These are phyloP conservation scores for Orthosia gothica DNA, from an alignment of 2,888 invertebrate genomes.

Conservation along the genomic window DNA sequence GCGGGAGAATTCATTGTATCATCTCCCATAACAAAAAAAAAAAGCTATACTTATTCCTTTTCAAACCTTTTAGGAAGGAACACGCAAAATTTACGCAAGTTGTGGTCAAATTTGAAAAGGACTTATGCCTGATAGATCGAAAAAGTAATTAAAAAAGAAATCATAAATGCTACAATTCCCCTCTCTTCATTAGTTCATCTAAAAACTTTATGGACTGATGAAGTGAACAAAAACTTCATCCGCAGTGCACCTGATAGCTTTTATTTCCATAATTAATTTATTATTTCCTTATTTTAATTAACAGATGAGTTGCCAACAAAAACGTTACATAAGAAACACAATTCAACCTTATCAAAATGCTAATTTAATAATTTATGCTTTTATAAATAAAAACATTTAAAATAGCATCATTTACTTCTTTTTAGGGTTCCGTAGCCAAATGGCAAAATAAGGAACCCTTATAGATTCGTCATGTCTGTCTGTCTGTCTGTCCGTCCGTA, in stretches of 20 bases:
- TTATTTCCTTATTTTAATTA: conserved; percentile 34
- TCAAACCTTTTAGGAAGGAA: conserved; percentile 16
- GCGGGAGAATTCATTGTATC: too few relatives aligned
- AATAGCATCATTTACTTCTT: conserved; percentile 12
- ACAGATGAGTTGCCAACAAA: conserved; percentile 37
- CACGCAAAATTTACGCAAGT: not conserved
- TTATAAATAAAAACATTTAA: conserved; percentile 10
- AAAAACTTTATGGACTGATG: not conserved
- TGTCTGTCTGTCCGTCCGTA: too few relatives aligned
- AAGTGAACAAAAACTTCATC: conserved; percentile 12
- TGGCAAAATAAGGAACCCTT: too few relatives aligned
- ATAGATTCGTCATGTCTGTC: too few relatives aligned
- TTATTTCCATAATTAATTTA: conserved; percentile 22
- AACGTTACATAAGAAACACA: conserved; percentile 33
- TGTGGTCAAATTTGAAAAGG: not conserved
- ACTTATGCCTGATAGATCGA: not conserved
- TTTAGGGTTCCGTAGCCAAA: too few relatives aligned
- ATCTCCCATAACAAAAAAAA: too few relatives aligned
- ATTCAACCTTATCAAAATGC: conserved; percentile 53
- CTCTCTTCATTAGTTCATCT: not conserved
- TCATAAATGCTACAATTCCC: not conserved
- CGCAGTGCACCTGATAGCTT: conserved; percentile 1
- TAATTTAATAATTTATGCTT: conserved; percentile 41
- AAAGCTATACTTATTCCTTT: not conserved
- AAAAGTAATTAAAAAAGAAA: not conserved